Conservation (phyloP, 2,797 vertebrate species). For the Microctenopoma lineatum region DNA sequence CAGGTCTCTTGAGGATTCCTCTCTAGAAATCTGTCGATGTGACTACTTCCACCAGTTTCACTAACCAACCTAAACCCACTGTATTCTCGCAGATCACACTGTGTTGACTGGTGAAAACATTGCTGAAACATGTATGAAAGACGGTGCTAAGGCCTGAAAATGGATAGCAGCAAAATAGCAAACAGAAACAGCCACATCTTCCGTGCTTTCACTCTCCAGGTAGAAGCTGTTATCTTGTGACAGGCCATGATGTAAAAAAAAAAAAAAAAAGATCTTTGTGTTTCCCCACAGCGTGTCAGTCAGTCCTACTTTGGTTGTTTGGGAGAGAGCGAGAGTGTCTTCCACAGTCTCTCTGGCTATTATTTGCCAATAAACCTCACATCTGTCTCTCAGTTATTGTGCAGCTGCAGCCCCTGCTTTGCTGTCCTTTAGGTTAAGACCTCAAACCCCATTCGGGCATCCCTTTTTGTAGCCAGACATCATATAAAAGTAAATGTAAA, state of each 20-base stretch:
- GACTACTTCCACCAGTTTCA: constrained; percentile 27
- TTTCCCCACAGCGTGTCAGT: constrained; percentile 50
- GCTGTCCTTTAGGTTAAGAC: constrained; percentile 9
- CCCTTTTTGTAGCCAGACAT: background rate
- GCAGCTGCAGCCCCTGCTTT: constrained; percentile 1
- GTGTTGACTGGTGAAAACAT: constrained; percentile 9
- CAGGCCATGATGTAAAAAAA: background rate
- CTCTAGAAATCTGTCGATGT: constrained; percentile 43
- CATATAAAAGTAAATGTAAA: background rate
- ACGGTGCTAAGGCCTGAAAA: background rate
- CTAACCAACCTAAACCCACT: constrained; percentile 34
- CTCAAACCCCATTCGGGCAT: constrained; percentile 4
- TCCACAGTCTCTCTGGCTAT: constrained; percentile 15
- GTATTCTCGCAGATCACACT: constrained; percentile 19
- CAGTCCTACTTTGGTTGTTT: constrained; percentile 58
- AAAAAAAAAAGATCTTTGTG: constrained; percentile 47
- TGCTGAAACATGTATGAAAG: constrained; percentile 3
- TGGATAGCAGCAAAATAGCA: background rate
- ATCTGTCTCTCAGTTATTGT: constrained; percentile 14
- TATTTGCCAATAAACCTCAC: constrained; percentile 26
- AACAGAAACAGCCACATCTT: constrained; percentile 15
- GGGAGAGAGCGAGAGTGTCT: background rate
- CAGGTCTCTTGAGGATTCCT: constrained; percentile 67
- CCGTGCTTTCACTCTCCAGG: constrained; percentile 23
- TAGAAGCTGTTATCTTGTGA: constrained; percentile 41